Percentiles rank a stretch among this genome's conserved stretches.
These are phyloP conservation scores for Menura novaehollandiae DNA, from an alignment of 2,113 vertebrate species.

Conservation along the genomic window DNA sequence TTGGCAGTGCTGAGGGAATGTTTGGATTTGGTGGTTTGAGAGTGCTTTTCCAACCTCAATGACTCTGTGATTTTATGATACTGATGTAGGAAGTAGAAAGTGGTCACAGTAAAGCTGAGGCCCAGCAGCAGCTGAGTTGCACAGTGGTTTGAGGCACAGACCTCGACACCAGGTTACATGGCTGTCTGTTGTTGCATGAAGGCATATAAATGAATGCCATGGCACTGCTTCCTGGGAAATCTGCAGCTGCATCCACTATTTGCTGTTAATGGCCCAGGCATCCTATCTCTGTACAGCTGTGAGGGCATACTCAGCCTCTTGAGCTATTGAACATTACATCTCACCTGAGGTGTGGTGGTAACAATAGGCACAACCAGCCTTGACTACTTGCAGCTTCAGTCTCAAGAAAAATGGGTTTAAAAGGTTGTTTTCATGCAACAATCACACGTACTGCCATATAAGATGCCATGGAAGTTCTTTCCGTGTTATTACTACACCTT, in stretches of 20 bases:
- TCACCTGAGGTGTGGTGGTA: not conserved
- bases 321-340: not conserved
- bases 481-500: not conserved
- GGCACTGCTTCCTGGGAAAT: not conserved
- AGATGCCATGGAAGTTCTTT: not conserved
- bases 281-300: not conserved
- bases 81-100: not conserved
- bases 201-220: not conserved
- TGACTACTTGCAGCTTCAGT: not conserved
- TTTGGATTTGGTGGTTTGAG: not conserved
- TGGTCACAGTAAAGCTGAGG: not conserved
- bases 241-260: not conserved
- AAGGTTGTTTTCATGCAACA: not conserved
- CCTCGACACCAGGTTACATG: not conserved
- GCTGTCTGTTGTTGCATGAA: not conserved
- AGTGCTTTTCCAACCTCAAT: not conserved
- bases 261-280: not conserved
- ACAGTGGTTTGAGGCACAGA: fast-evolving
- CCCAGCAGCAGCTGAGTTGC: not conserved
- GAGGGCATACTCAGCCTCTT: not conserved
- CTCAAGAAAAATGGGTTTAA: not conserved
- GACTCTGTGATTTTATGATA: not conserved
- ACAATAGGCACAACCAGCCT: not conserved
- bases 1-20: not conserved
- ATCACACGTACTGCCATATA: not conserved